Evolutionary conservation across 2,888 invertebrate species (phyloP), one percentile per base, ranked within the genome.

Genomic region (Dynastes maya): DNA sequence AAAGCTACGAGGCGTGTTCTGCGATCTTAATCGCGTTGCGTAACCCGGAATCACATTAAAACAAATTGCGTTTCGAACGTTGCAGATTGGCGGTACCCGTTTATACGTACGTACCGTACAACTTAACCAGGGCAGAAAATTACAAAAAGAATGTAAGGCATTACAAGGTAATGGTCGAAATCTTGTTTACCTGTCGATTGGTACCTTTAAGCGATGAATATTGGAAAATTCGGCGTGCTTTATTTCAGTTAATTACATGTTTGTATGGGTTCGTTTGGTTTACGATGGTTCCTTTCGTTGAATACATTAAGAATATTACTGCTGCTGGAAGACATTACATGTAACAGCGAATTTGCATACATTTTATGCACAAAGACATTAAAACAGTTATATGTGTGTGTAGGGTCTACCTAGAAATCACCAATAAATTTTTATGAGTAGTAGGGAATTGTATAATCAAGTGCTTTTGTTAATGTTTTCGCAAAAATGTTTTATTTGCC

Each of bases 261-360:
- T 65, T 37, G 63, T 2, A 37, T n/a, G 27, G 16, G 55, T 53
- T 53, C 13, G 9, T 37, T 65, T 64, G 72, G 22, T 78, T 70
- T 70, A 72, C 32, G 70, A 29, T 61, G 61, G 49, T 61, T 70
- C 61, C 45, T 32, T 78, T 78, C 64, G 64, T 71, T 78, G 72
- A 78, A 78, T 78, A 53, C 72, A 78, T 78, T 72, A 78, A 77
- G 16, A 49, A 63, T 40, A 16, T 51, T 72, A 71, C 63, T 51
- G 64, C 61, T 61, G 11, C 8, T 45, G 8, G 8, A 11, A 45
- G 45, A 45, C 11, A 11, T 45, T 45, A 8, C 11, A 45, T 8
- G 45, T 45, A 11, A 45, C 8, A 11, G 2, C 6, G 11, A 45
- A 45, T 45, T 45, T 45, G 45, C 45, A 45, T 45, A 45, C 11